Evolutionary conservation across 2,888 invertebrate species (phyloP).

Genomic region (Chelonus formosanus): DNA sequence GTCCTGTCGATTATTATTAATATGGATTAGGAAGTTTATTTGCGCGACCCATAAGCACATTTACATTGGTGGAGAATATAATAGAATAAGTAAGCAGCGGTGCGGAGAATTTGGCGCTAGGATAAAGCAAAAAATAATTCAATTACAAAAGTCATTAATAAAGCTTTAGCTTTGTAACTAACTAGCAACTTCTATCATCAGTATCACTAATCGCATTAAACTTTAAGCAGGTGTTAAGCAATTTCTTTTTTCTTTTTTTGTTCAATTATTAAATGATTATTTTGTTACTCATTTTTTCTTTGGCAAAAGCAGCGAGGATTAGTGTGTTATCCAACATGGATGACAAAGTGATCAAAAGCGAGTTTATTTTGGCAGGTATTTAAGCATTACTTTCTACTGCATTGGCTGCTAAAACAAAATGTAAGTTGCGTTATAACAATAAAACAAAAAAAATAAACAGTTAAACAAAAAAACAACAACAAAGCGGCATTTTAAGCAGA

Average conservation of each 20-base stretch:
- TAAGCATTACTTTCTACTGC: constrained; percentile 57
- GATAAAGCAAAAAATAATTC: constrained; percentile 8
- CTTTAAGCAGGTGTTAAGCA: constrained; percentile 11
- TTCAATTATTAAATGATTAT: constrained; percentile 28
- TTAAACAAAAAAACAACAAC: too few relatives aligned
- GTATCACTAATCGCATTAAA: constrained; percentile 33
- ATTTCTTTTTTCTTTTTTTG: constrained; percentile 24
- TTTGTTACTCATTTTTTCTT: constrained; percentile 27
- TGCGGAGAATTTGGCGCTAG: constrained; percentile 21
- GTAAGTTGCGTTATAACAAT: constrained; percentile 46
- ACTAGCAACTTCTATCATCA: too few relatives aligned
- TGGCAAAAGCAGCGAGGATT: constrained; percentile 53
- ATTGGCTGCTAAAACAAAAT: constrained; percentile 62
- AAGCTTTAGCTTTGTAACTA: not conserved
- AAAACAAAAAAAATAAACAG: constrained; percentile 19
- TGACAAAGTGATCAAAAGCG: constrained; percentile 55
- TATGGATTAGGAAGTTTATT: constrained; percentile 27
- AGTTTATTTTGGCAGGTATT: constrained; percentile 53
- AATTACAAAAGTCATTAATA: constrained; percentile 2
- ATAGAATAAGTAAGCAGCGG: constrained; percentile 12
- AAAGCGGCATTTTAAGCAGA: constrained; percentile 45
- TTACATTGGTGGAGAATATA: constrained; percentile 15
- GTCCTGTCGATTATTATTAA: constrained; percentile 13
- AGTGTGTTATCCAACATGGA: constrained; percentile 59
- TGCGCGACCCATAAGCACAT: constrained; percentile 34